A percentile compares a stretch with the other conserved stretches of the same genome.
phyloP scores from a whole-genome alignment of 64 coral and sea anemone species.

The Exaiptasia diaphana region DNA sequence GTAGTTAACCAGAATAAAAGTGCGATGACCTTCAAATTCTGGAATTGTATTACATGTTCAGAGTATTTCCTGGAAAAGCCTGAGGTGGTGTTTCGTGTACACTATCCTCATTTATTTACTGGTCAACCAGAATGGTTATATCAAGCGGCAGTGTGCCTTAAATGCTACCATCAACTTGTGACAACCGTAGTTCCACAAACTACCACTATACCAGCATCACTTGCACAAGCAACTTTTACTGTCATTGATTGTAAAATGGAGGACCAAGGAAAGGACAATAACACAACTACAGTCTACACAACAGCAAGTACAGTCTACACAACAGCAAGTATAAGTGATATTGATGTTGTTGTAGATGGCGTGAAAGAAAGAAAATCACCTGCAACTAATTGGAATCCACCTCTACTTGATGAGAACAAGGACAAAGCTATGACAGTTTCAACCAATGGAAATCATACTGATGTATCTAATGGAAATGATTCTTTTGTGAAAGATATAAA shows the following conservation, averaged over 20 bases:
- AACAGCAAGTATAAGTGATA: too few relatives aligned
- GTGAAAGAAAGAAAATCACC: too few relatives aligned
- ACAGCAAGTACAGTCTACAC: not conserved
- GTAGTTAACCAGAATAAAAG: conserved; percentile 58
- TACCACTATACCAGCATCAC: not conserved
- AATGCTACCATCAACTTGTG: conserved; percentile 27
- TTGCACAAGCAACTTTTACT: not conserved
- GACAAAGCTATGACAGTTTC: not conserved
- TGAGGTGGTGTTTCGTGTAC: conserved; percentile 80
- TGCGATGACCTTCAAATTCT: conserved; percentile 86
- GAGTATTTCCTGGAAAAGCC: conserved; percentile 89
- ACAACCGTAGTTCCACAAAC: not conserved
- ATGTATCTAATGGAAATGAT: not conserved
- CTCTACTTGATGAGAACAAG: not conserved
- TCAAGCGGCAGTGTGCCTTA: conserved; percentile 73
- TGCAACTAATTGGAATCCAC: too few relatives aligned
- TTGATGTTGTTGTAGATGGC: too few relatives aligned
- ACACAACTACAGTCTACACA: not conserved
- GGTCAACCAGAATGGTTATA: conserved; percentile 81
- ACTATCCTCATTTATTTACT: conserved; percentile 76
- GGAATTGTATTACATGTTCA: conserved; percentile 93
- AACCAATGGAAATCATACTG: too few relatives aligned
- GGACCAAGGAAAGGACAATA: not conserved
- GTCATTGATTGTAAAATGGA: conserved; percentile 12
- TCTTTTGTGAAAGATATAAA: too few relatives aligned